These are phyloP conservation scores for Bellardia bayeri DNA, from an alignment of 2,888 invertebrate species.

Conservation along the genomic window DNA sequence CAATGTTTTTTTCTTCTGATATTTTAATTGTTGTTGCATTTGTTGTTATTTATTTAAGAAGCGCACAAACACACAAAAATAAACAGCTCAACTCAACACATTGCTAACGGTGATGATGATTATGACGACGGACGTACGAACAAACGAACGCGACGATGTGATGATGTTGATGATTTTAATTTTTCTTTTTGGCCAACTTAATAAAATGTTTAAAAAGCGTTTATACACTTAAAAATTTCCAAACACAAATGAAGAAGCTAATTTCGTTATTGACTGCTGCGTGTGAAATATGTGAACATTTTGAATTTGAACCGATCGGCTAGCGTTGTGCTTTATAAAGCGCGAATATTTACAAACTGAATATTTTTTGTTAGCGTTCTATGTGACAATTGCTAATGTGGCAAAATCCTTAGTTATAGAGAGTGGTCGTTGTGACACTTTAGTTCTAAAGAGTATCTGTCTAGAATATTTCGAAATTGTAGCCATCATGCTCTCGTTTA, in stretches of 20 bases:
- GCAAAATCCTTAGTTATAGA: conserved; percentile 49
- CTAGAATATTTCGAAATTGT: conserved; percentile 21
- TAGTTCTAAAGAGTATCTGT: conserved; percentile 49
- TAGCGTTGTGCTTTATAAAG: conserved; percentile 43
- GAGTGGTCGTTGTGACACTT: conserved; percentile 40
- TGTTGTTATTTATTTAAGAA: conserved; percentile 30
- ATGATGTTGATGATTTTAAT: conserved; percentile 9
- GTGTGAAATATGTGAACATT: background rate
- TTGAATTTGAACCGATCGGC: conserved; percentile 19
- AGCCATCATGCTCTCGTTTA: background rate
- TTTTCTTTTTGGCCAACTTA: conserved; percentile 14
- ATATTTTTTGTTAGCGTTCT: conserved; percentile 16
- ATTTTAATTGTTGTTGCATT: conserved; percentile 31
- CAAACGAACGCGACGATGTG: background rate
- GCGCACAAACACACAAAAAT: conserved; percentile 22
- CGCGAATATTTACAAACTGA: conserved; percentile 65
- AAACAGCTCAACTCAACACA: conserved; percentile 60
- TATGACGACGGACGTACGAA: background rate
- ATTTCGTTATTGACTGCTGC: conserved; percentile 32
- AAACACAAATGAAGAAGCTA: background rate
- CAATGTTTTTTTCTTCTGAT: conserved; percentile 17
- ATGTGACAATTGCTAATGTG: conserved; percentile 60
- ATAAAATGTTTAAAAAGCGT: conserved; percentile 17
- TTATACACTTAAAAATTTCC: background rate
- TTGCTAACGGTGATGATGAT: conserved; percentile 44